A percentile compares a stretch with the other conserved stretches of the same genome.
phyloP scores from a whole-genome alignment of 2,888 invertebrate species.

The Erebia palarica region DNA sequence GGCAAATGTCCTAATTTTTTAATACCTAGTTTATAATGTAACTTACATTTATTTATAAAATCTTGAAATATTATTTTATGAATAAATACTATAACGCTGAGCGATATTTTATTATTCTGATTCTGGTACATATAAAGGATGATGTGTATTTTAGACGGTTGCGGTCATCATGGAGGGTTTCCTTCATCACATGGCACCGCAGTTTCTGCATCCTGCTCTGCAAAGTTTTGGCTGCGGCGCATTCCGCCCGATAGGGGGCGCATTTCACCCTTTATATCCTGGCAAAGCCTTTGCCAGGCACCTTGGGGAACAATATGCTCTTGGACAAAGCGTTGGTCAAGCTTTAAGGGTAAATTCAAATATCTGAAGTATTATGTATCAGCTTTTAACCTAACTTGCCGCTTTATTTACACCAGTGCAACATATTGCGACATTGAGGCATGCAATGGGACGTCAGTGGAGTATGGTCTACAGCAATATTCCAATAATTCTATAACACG shows the following conservation, averaged over 20 bases:
- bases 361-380: no score
- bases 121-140: neutral
- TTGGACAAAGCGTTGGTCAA: conserved; percentile 77
- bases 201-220: conserved; percentile 78
- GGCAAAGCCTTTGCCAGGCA: conserved; percentile 78
- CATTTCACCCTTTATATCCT: conserved; percentile 77
- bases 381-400: neutral
- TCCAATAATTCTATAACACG: no score
- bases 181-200: conserved; percentile 80
- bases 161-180: conserved; percentile 72
- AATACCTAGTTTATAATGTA: no score
- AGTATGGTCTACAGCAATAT: no score
- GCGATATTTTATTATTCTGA: conserved; percentile 22
- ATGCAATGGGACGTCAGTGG: no score
- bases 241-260: conserved; percentile 77
- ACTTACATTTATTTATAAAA: no score
- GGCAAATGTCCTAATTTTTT: no score
- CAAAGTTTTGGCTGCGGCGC: conserved; percentile 80
- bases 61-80: no score
- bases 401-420: neutral
- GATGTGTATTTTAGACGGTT: conserved; percentile 44
- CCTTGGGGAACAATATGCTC: conserved; percentile 76
- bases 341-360: conserved; percentile 64
- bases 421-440: no score
- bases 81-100: conserved; percentile 25